Evolutionary conservation across 1,140 invertebrate species (phyloP), one percentile per base, ranked within the genome.

Genomic region (Listronotus oregonensis): DNA sequence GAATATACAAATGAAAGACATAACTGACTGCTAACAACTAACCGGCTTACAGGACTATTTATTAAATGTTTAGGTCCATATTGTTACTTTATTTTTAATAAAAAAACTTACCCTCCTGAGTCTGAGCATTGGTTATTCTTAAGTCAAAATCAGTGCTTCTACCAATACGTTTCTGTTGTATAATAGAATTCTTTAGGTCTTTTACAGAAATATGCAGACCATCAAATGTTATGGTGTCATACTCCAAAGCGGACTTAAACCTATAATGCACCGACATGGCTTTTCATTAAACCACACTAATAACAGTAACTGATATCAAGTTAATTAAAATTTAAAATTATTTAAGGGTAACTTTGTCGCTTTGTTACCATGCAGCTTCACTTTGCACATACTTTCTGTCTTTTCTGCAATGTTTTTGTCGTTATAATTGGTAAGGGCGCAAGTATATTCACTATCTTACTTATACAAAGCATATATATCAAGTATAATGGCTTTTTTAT

Each of bases 231-330:
- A 98, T 89, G 5, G 95, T 97, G 78, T 97, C 95, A 83, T 91
- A 97, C 76, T 97, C 92, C 72, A 96, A 85, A 51, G 93, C 90
- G 73, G 94, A 95, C 83, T 97, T 98, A 78, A 99, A 98, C 82
- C 98, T 98, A 82, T 98, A 99, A 82, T 98, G 95, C 63, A 99
- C 93, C 73, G 95, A 97, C 90, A 96, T 96, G 6, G 18, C 32
- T 34, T 11, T 34, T 21, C 17, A 55, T 55, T n/a, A 18, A 54
- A 11, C 4, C 15, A 5, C 8, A 21, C 11, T 54, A n/a, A 21
- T 12, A 54, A 10, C 15, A 21, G 5, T 21, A 54, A 14, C 1
- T 10, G 31, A 54, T 21, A 32, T 54, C 10, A 21, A 21, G 21
- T 27, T 27, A 27, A 27, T 27, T 27, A 27, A 27, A 27, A 27